Evolutionary conservation across 2,113 vertebrate genomes (phyloP).

Genomic region (Brachypteracias leptosomus): DNA sequence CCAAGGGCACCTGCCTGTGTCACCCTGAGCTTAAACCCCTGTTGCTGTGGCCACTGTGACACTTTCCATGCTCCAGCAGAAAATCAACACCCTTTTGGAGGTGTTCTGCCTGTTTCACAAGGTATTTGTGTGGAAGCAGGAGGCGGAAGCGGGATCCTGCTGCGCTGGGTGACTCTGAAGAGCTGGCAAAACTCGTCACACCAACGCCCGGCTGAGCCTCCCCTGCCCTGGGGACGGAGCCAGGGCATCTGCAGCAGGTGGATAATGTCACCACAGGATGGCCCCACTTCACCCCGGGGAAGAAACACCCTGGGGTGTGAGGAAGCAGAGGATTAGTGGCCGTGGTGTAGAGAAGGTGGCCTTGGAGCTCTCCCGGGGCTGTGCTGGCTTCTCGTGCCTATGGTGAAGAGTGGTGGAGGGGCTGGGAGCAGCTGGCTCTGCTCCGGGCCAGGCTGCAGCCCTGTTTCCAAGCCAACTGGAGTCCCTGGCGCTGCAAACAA

Average conservation of each 20-base stretch:
- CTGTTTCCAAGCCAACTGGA: conserved; percentile 41
- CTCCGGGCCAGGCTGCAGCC: conserved; percentile 30
- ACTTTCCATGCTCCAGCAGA: background rate
- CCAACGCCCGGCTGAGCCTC: background rate
- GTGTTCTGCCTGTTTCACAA: background rate
- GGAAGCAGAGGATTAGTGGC: background rate
- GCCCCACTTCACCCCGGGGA: fast-evolving
- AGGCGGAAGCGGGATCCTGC: background rate
- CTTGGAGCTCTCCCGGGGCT: background rate
- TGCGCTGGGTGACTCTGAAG: background rate
- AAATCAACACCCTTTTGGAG: background rate
- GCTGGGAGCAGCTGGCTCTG: background rate
- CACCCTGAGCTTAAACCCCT: background rate
- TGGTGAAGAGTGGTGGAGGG: background rate
- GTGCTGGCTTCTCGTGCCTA: background rate
- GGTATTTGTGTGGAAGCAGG: background rate
- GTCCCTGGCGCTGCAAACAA: background rate
- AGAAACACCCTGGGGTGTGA: background rate
- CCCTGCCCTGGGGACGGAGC: fast-evolving
- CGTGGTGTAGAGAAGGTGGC: background rate
- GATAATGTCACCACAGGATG: background rate
- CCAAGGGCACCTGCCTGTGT: background rate
- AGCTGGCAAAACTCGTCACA: background rate
- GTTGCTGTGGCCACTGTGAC: fast-evolving
- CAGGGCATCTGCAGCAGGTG: background rate